These are phyloP conservation scores for Melanostigma gelatinosum DNA, from an alignment of 2,113 vertebrate genomes.

Conservation along the genomic window DNA sequence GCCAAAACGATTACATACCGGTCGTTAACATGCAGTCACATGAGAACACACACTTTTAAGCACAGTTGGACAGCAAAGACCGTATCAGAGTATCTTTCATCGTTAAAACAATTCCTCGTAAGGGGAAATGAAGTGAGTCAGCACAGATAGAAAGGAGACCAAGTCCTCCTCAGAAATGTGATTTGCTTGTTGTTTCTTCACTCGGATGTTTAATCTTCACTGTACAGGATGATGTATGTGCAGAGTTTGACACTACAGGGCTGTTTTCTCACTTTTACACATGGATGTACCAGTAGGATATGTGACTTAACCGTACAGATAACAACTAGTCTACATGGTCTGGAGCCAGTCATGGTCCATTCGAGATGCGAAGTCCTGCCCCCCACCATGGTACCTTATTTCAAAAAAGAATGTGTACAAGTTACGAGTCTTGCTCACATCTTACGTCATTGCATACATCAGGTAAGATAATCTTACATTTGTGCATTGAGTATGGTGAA, in stretches of 20 bases:
- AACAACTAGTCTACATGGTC: neutral
- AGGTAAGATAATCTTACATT: neutral
- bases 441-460: neutral
- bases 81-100: neutral
- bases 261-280: neutral
- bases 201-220: neutral
- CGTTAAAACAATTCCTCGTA: neutral
- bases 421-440: neutral
- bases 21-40: neutral
- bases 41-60: neutral
- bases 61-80: neutral
- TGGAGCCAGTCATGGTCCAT: neutral
- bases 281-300: neutral
- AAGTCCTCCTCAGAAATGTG: neutral
- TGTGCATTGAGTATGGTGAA: neutral
- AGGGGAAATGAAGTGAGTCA: neutral
- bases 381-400: no score
- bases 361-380: no score
- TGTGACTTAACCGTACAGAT: neutral
- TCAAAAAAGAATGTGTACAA: no score
- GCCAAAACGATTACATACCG: neutral
- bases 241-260: neutral
- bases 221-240: neutral
- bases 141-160: constrained; percentile 6
- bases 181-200: neutral